These are phyloP conservation scores for Cariama cristata DNA, from an alignment of 2,113 vertebrate species.

Conservation along the genomic window DNA sequence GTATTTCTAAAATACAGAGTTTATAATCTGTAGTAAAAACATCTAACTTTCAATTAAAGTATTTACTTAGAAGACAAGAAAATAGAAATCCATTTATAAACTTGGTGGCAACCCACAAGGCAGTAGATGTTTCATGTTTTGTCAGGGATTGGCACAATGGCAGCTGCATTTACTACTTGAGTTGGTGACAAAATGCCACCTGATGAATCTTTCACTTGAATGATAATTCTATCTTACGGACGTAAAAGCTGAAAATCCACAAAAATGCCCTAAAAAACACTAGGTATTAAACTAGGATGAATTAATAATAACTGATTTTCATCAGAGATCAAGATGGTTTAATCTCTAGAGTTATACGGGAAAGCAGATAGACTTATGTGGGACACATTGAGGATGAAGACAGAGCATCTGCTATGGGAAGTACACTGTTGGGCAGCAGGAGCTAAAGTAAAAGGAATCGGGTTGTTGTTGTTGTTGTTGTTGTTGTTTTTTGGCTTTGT, in stretches of 20 bases:
- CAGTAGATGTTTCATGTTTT: background rate
- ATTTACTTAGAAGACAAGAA: background rate
- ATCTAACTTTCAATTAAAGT: background rate
- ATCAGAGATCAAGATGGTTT: constrained; percentile 20
- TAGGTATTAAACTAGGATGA: constrained; percentile 11
- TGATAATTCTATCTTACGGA: constrained; percentile 14
- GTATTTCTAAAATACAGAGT: background rate
- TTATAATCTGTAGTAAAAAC: background rate
- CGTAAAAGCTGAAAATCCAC: constrained; percentile 14
- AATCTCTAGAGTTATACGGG: background rate
- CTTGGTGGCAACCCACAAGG: background rate
- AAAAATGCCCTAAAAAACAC: background rate
- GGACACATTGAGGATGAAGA: background rate
- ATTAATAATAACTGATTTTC: constrained; percentile 39
- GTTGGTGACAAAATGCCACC: background rate
- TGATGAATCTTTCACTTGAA: background rate
- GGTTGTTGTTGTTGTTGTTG: background rate
- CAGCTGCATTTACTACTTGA: background rate
- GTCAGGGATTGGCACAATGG: background rate
- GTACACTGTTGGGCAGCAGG: background rate
- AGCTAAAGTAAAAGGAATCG: background rate
- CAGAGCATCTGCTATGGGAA: constrained; percentile 25
- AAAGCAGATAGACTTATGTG: constrained; percentile 39
- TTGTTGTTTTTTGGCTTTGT: background rate
- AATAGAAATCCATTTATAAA: background rate